Evolutionary conservation across 1,140 invertebrate genomes (phyloP).

Genomic region (Trichonephila clavipes): DNA sequence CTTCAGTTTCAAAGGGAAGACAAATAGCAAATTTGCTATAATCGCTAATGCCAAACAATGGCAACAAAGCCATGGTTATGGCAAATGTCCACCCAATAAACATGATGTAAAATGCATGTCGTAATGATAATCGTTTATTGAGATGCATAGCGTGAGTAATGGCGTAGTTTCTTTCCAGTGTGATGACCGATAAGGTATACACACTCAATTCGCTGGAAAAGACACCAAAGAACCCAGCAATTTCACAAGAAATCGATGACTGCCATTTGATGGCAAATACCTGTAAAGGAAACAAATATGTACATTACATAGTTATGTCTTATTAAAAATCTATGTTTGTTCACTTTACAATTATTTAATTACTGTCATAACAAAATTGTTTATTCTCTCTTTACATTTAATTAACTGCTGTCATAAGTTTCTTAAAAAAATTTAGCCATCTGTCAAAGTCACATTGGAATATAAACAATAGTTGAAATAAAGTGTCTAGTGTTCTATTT

Average conservation of each 20-base stretch:
- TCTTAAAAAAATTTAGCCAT: too few relatives aligned
- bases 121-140: conserved; percentile 94
- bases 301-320: too few relatives aligned
- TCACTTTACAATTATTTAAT: too few relatives aligned
- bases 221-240: conserved; percentile 97
- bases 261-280: conserved; percentile 98
- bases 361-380: too few relatives aligned
- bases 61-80: conserved; percentile 91
- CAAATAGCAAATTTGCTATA: conserved; percentile 98
- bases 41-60: conserved; percentile 94
- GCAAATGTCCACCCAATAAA: conserved; percentile 96
- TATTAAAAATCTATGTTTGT: not conserved
- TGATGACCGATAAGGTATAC: conserved; percentile 97
- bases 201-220: conserved; percentile 96
- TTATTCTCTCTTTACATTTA: too few relatives aligned
- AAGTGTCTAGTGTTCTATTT: too few relatives aligned
- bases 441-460: too few relatives aligned
- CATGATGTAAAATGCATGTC: conserved; percentile 87
- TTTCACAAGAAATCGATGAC: conserved; percentile 95
- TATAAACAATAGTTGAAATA: too few relatives aligned
- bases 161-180: conserved; percentile 96
- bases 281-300: conserved; percentile 79
- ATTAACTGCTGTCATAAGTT: too few relatives aligned
- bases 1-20: conserved; percentile 94
- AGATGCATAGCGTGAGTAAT: conserved; percentile 99